Evolutionary conservation across 30 jellyfish, hydroid and myxozoan genomes (phyloP).

Genomic region (Cassiopea xamachana): DNA sequence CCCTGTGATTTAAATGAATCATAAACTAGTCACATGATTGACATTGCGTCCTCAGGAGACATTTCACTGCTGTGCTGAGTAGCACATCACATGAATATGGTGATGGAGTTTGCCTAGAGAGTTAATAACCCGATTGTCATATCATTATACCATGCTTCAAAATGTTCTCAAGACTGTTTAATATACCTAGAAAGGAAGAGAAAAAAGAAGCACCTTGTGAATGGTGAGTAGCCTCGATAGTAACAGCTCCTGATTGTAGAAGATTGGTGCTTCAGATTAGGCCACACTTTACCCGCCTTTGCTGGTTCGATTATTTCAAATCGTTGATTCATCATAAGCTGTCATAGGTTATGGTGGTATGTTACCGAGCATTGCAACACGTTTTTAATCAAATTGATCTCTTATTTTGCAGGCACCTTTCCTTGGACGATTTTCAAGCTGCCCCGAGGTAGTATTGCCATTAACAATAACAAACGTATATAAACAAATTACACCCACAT

Average conservation of each 20-base stretch:
- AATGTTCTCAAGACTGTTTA: conserved; percentile 73
- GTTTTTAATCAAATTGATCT: not conserved
- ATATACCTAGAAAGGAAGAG: conserved; percentile 60
- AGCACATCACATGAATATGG: conserved; percentile 49
- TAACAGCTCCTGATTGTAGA: not conserved
- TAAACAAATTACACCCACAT: not conserved
- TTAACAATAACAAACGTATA: not conserved
- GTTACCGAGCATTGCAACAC: not conserved
- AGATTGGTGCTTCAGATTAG: not conserved
- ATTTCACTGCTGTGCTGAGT: not conserved
- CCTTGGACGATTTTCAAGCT: conserved; percentile 67
- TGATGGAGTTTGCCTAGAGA: not conserved
- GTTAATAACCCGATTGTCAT: not conserved
- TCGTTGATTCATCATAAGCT: not conserved
- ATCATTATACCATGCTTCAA: conserved; percentile 31
- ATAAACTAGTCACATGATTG: conserved; percentile 59
- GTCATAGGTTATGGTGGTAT: not conserved
- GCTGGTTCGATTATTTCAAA: not conserved
- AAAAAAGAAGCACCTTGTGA: conserved; percentile 70
- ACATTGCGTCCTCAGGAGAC: conserved; percentile 52
- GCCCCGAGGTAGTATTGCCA: conserved; percentile 54
- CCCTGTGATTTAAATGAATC: conserved; percentile 56
- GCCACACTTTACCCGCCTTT: not conserved
- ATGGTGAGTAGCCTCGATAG: conserved; percentile 32
- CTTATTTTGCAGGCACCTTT: conserved; percentile 34